These are phyloP conservation scores for Pandion haliaetus DNA, from an alignment of 2,113 vertebrate genomes.

Conservation along the genomic window DNA sequence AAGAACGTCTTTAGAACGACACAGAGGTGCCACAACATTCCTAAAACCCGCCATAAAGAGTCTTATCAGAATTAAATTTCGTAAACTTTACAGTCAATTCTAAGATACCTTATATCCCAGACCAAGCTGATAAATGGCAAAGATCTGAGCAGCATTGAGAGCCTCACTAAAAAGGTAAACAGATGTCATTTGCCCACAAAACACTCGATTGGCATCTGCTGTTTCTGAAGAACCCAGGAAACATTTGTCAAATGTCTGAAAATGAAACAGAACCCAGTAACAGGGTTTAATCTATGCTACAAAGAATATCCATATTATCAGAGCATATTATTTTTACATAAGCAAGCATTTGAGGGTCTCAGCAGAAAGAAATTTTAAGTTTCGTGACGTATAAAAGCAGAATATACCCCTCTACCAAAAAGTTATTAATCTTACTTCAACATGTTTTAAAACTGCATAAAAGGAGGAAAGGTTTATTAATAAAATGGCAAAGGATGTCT, in stretches of 20 bases:
- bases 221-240: constrained; percentile 98
- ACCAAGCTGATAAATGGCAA: constrained; percentile 96
- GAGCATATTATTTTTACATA: background rate
- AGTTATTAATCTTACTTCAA: background rate
- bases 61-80: background rate
- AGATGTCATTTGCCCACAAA: constrained; percentile 97
- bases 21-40: background rate
- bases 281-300: background rate
- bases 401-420: background rate
- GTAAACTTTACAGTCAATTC: background rate
- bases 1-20: background rate
- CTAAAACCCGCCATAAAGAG: background rate
- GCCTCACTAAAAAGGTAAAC: constrained; percentile 96
- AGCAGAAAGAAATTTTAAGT: background rate
- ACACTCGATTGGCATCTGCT: constrained; percentile 93
- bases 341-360: background rate
- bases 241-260: constrained; percentile 98
- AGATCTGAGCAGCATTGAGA: constrained; percentile 95
- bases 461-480: background rate
- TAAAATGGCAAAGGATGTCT: background rate
- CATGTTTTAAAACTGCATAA: rapidly evolving
- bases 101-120: constrained; percentile 91
- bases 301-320: background rate
- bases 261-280: background rate
- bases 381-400: background rate